A percentile compares a stretch with the other conserved stretches of the same genome.
phyloP scores from a whole-genome alignment of 64 coral and sea anemone species.

The Porites lutea region DNA sequence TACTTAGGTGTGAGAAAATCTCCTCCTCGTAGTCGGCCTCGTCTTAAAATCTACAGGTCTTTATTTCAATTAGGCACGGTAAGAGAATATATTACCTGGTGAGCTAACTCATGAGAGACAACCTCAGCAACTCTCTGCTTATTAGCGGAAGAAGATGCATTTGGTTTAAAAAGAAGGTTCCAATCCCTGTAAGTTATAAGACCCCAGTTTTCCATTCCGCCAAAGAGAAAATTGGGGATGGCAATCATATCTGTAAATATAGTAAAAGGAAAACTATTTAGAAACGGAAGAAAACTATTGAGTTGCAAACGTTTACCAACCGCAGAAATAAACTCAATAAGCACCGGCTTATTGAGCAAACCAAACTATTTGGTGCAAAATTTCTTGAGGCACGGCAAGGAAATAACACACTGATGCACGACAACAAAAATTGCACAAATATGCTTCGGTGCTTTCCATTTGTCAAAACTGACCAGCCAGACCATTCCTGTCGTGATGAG shows the following conservation, averaged over 20 bases:
- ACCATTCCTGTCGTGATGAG: too few species aligned
- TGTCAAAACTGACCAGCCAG: too few species aligned
- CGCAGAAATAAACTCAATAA: too few species aligned
- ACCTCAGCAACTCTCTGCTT: slow-evolving; percentile 72
- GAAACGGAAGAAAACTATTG: neutral
- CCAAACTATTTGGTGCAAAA: too few species aligned
- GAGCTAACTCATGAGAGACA: slow-evolving; percentile 83
- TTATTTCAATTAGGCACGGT: too few species aligned
- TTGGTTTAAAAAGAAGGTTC: slow-evolving; percentile 71
- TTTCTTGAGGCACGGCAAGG: too few species aligned
- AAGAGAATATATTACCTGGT: slow-evolving; percentile 60
- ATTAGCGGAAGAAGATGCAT: slow-evolving; percentile 73
- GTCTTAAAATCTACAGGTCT: too few species aligned
- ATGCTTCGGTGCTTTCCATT: neutral
- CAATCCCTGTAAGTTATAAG: slow-evolving; percentile 82
- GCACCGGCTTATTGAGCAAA: too few species aligned
- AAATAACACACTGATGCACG: too few species aligned
- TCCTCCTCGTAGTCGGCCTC: too few species aligned
- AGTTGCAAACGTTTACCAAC: neutral
- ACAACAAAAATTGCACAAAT: neutral
- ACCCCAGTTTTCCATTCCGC: slow-evolving; percentile 95
- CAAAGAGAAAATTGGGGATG: slow-evolving; percentile 79
- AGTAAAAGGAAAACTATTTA: too few species aligned
- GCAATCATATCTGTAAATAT: slow-evolving; percentile 85
- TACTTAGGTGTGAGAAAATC: too few species aligned